Base-by-base conservation (phyloP, 2,113 vertebrate species). In the Chaetorhynchus papuensis region DNA sequence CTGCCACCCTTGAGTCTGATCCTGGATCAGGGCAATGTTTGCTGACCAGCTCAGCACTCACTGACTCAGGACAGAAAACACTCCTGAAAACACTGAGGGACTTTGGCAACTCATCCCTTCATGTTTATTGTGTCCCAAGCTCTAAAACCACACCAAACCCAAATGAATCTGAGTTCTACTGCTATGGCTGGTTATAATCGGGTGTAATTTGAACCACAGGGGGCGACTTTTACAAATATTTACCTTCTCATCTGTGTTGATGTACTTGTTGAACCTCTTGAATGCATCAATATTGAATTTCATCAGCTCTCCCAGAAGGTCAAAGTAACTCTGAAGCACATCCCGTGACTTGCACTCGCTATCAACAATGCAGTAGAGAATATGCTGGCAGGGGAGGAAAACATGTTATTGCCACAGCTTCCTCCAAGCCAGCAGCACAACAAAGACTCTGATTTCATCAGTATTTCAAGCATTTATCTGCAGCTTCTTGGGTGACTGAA, bases 221-320 rank as follows among this genome's bases (percentile, higher is more conserved):
- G 37, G 35, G n/a, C 30, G 53, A 50, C 6, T 86, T 75, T 39
- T n/a, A 57, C 68, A 76, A 89, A 59, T 72, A 76, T 93, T 97
- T 97, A 99, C 99, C 99, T 99, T 99, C 93, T 99, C 99, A 57
- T 99, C 99, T 17, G 99, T 99, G 98, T 99, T 99, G 95, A 99
- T 99, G 37, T 99, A 99, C 96, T 99, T 99, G 98, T 99, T 99
- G 97, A 99, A 99, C 96, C 99, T 99, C 97, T 99, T 99, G 97
- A 99, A 99, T 45, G 99, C 99, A 82, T 99, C 99, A 14, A 99
- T 99, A 80, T 99, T 99, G 97, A 99, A 99, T 97, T 99, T 99
- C 99, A 99, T 99, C 83, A 99, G 98, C 80, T 99, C 99, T 69
- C 99, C 99, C 41, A 99, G 98, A 68, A 99, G 98, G 95, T 99